Evolutionary conservation across 2,797 vertebrate species (phyloP).

Genomic region (Hydrophis major): DNA sequence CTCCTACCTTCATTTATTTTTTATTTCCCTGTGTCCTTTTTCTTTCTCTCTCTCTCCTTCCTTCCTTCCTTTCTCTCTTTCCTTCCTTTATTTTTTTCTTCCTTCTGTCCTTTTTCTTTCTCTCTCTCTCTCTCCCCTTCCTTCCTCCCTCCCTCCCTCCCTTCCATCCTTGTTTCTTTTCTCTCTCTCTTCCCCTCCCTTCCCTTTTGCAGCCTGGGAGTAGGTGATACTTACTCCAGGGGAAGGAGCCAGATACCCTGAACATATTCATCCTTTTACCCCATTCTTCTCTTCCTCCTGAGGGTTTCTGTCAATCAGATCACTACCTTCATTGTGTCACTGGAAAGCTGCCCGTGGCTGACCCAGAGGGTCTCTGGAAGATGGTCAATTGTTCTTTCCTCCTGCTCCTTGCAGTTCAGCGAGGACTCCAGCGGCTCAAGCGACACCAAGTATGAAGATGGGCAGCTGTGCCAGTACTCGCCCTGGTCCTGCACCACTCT

Average conservation of each 20-base stretch:
- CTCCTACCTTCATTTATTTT: too few relatives aligned
- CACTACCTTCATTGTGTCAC: accelerated
- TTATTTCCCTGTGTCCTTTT: too few relatives aligned
- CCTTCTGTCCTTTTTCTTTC: accelerated
- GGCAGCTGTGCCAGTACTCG: conserved; percentile 88
- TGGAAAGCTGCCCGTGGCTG: not conserved
- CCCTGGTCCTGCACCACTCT: conserved; percentile 94
- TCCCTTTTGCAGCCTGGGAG: not conserved
- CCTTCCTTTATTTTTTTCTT: accelerated
- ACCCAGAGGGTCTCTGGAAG: conserved; percentile 35
- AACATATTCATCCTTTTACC: not conserved
- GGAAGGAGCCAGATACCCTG: not conserved
- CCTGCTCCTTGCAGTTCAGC: conserved; percentile 74
- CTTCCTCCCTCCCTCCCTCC: too few relatives aligned
- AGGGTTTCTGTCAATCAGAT: not conserved
- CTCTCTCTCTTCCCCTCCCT: too few relatives aligned
- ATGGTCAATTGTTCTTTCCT: conserved; percentile 33
- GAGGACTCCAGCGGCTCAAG: conserved; percentile 79
- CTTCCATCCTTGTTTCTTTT: too few relatives aligned
- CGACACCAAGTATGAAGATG: conserved; percentile 86
- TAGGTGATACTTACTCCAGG: not conserved
- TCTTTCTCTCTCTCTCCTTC: not conserved
- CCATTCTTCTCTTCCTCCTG: not conserved
- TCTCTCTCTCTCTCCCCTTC: too few relatives aligned
- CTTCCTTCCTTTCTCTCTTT: too few relatives aligned